These are phyloP conservation scores for Drosophila ogumai DNA, from an alignment of 1,140 invertebrate genomes.

Conservation along the genomic window DNA sequence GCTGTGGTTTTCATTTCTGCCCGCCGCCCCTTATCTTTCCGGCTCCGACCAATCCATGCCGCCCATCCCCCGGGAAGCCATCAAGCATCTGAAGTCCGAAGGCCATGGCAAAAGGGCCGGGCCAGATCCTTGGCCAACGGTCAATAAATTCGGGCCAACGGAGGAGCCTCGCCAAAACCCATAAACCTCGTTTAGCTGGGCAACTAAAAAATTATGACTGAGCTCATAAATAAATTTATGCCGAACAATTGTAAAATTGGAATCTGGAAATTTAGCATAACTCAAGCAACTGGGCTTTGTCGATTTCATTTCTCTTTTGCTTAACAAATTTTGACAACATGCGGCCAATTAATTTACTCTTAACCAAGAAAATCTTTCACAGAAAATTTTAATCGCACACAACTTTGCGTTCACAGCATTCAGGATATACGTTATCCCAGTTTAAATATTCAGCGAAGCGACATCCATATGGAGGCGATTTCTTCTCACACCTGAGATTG, in stretches of 20 bases:
- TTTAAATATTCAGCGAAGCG: slow-evolving; percentile 17
- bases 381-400: slow-evolving; percentile 36
- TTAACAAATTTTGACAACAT: slow-evolving; percentile 14
- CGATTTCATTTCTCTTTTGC: not conserved
- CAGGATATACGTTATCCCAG: slow-evolving; percentile 30
- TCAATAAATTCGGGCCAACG: slow-evolving; percentile 27
- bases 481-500: slow-evolving; percentile 35
- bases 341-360: not conserved
- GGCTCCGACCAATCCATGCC: slow-evolving; percentile 17
- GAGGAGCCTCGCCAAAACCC: slow-evolving; percentile 1
- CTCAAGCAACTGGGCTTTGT: not conserved
- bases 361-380: slow-evolving; percentile 2
- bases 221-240: slow-evolving; percentile 11
- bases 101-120: slow-evolving; percentile 11
- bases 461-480: slow-evolving; percentile 27
- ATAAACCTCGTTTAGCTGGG: slow-evolving; percentile 13
- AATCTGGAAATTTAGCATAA: slow-evolving; percentile 16
- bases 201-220: slow-evolving; percentile 5
- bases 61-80: slow-evolving; percentile 33
- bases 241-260: not conserved
- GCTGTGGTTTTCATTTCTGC: slow-evolving; percentile 58
- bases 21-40: slow-evolving; percentile 61
- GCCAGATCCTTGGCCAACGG: slow-evolving; percentile 26
- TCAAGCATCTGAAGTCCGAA: slow-evolving; percentile 38
- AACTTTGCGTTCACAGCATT: slow-evolving; percentile 47